These are phyloP conservation scores for Diloba caeruleocephala DNA, from an alignment of 2,888 invertebrate species.

Conservation along the genomic window DNA sequence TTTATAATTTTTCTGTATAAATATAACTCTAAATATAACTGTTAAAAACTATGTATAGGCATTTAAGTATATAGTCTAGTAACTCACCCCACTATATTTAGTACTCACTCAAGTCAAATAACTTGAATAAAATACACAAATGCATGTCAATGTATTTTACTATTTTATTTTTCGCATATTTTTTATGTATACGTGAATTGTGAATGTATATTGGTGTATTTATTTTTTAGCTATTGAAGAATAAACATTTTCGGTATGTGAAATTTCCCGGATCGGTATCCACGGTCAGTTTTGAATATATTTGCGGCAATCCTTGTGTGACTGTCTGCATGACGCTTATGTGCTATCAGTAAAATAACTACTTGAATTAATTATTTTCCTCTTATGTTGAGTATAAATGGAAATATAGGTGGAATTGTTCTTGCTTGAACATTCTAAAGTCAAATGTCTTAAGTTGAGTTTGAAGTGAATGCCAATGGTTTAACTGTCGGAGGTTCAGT, in stretches of 20 bases:
- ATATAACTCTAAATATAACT: neutral
- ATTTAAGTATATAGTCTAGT: neutral
- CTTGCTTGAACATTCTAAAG: too few species aligned
- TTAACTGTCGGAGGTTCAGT: too few species aligned
- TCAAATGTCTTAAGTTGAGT: too few species aligned
- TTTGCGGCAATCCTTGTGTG: conserved; percentile 78
- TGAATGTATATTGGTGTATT: conserved; percentile 88
- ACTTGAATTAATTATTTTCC: conserved; percentile 26
- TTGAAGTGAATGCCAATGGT: too few species aligned
- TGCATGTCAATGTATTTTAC: conserved; percentile 39
- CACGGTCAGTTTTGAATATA: conserved; percentile 84
- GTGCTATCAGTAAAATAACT: conserved; percentile 38
- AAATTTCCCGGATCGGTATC: conserved; percentile 87
- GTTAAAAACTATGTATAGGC: neutral
- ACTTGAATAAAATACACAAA: conserved; percentile 24
- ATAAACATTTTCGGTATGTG: conserved; percentile 89
- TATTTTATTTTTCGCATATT: conserved; percentile 49
- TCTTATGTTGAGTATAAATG: conserved; percentile 2
- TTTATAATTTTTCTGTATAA: too few species aligned
- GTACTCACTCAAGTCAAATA: conserved; percentile 23
- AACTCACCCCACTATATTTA: conserved; percentile 25
- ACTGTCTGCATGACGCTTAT: conserved; percentile 82
- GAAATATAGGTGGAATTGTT: too few species aligned
- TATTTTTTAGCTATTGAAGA: conserved; percentile 89
- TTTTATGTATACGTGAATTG: conserved; percentile 63